Base-by-base conservation (phyloP, 2,888 invertebrate genomes). In the Erebia ligea region DNA sequence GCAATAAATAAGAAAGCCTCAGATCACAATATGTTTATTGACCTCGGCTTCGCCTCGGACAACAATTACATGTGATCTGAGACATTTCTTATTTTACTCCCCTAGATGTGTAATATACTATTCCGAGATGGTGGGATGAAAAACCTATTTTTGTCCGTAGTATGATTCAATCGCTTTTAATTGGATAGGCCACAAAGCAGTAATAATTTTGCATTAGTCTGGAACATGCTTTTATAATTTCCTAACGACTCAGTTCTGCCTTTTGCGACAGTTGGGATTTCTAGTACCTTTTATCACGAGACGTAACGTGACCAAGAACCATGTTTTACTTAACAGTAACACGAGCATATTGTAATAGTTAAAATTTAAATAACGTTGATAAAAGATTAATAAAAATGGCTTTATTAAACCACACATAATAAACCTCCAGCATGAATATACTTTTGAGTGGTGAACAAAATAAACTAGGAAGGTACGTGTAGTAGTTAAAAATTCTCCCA, bases 301-400 rank as follows among this genome's bases (percentile, higher is more conserved):
- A 63, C 9, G 25, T 63, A n/a, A 50, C 63, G 63, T 63, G 50
- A 63, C 52, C n/a, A 52, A 25, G n/a, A 50, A 63, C 21, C 17
- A 34, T 63, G 25, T 48, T 45, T 42, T 15, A 54, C 54, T 19
- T 54, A 54, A 54, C 19, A 19, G 19, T 54, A 54, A 54, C 19
- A 19, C 54, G 15, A 19, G 54, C 17, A 19, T 19, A 15, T 50
- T 50, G 9, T 52, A 52, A 6, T 17, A 17, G 8, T 6, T 17
- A n/a, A 50, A n/a, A 50, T 50, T 6, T 19, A 54, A 54, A 19
- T 54, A 2, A 54, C 10, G 54, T 0, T 6, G 19, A n/a, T 17
- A 52, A 52, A 8, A 17, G 52, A 8, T 52, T 10, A 10, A 54
- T 9, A 19, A 19, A 54, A 54, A 9, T 19, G 54, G 6, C 19